These are phyloP conservation scores for Centruroides vittatus DNA, from an alignment of 1,140 invertebrate genomes.

Conservation along the genomic window DNA sequence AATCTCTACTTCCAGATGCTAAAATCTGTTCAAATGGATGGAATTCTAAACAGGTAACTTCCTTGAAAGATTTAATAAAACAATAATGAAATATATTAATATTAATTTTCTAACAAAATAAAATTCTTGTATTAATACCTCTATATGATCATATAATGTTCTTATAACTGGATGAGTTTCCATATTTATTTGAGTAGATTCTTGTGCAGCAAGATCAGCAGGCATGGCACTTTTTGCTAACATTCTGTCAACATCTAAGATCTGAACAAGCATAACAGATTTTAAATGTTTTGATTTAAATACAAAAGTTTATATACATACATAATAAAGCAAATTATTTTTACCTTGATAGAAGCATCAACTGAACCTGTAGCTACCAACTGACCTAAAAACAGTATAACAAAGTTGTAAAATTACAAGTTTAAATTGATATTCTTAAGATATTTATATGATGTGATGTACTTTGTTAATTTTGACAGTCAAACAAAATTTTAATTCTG, in stretches of 20 bases:
- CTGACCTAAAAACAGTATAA: slow-evolving; percentile 50
- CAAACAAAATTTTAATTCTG: too few relatives aligned
- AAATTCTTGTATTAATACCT: slow-evolving; percentile 30
- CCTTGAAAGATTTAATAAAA: slow-evolving; percentile 30
- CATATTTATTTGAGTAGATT: slow-evolving; percentile 47
- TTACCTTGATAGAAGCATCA: slow-evolving; percentile 91
- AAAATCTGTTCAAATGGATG: slow-evolving; percentile 86
- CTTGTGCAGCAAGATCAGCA: slow-evolving; percentile 20
- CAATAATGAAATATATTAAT: too few relatives aligned
- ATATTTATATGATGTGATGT: too few relatives aligned
- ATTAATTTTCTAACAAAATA: too few relatives aligned
- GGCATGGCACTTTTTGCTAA: slow-evolving; percentile 57
- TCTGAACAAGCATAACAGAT: slow-evolving; percentile 35
- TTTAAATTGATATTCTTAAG: too few relatives aligned
- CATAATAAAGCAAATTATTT: neutral
- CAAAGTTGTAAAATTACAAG: neutral
- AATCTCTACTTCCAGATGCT: slow-evolving; percentile 84
- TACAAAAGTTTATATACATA: too few relatives aligned
- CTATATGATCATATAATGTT: slow-evolving; percentile 95
- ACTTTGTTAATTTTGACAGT: too few relatives aligned
- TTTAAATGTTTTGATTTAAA: too few relatives aligned
- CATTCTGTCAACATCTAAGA: slow-evolving; percentile 95
- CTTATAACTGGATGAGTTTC: slow-evolving; percentile 95
- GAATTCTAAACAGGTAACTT: slow-evolving; percentile 93
- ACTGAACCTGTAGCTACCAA: slow-evolving; percentile 95